Percentiles rank a stretch among this genome's conserved stretches.
Evolutionary conservation across 1,140 invertebrate species (phyloP).

Genomic region (Drosophila rufa): DNA sequence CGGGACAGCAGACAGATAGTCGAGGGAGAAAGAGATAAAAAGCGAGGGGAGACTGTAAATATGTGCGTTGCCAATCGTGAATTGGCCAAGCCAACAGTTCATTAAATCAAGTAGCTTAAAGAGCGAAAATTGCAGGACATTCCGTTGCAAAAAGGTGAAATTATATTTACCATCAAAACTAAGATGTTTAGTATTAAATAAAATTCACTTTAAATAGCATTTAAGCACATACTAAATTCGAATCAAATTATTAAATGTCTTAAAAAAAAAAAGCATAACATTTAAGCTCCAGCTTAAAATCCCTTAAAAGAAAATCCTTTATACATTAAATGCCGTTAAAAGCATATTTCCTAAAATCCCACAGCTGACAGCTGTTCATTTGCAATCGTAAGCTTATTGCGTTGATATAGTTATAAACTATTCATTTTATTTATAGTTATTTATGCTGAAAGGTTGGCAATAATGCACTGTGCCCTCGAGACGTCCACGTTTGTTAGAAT

Average conservation of each 20-base stretch:
- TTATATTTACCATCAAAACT: neutral
- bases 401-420: neutral
- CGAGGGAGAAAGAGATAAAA: neutral
- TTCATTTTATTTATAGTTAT: neutral
- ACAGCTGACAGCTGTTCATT: neutral
- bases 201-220: neutral
- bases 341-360: neutral
- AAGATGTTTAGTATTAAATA: neutral
- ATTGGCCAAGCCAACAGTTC: constrained; percentile 73
- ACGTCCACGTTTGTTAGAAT: constrained; percentile 10
- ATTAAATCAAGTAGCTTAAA: constrained; percentile 60
- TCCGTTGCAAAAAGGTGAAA: neutral
- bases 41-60: constrained; percentile 38
- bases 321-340: neutral
- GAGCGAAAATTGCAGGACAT: constrained; percentile 10
- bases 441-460: neutral
- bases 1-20: constrained; percentile 14
- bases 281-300: too few relatives aligned
- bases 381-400: neutral
- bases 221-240: too few relatives aligned
- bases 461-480: constrained; percentile 16
- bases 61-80: constrained; percentile 58
- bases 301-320: neutral
- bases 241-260: too few relatives aligned
- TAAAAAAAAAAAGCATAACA: too few relatives aligned